Evolutionary conservation across 2,113 vertebrate genomes (phyloP).

Genomic region (Otus sunia): DNA sequence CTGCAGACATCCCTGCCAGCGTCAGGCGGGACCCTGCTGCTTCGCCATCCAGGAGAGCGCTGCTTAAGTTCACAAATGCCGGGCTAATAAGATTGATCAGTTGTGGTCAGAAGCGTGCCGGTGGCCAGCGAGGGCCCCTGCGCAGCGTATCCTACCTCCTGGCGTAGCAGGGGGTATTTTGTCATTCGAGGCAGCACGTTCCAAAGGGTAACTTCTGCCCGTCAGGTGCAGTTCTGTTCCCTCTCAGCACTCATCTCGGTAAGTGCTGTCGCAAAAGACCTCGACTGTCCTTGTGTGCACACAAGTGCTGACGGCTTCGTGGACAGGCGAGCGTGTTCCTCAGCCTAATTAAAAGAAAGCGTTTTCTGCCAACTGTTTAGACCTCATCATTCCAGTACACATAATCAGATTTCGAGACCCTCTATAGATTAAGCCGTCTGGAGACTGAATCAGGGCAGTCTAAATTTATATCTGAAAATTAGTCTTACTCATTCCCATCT

Average conservation of each 20-base stretch:
- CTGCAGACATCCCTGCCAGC: neutral
- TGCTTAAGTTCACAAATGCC: neutral
- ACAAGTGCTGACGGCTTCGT: neutral
- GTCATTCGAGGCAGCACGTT: neutral
- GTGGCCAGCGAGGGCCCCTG: neutral
- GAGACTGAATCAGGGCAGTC: constrained; percentile 13
- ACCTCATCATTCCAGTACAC: neutral
- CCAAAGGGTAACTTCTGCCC: neutral
- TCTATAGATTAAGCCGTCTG: neutral
- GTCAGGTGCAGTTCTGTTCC: neutral
- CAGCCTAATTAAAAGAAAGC: constrained; percentile 39
- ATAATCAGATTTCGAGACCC: constrained; percentile 44
- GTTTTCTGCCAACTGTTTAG: constrained; percentile 33
- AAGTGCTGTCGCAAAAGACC: neutral
- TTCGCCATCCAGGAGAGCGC: neutral
- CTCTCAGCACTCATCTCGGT: neutral
- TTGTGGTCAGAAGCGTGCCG: rapidly evolving
- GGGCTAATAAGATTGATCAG: neutral
- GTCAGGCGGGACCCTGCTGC: neutral
- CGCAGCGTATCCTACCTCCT: no score
- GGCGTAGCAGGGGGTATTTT: neutral
- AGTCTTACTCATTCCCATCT: constrained; percentile 50
- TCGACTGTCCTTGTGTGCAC: neutral
- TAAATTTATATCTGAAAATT: constrained; percentile 42
- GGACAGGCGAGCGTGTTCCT: neutral